Evolutionary conservation across 2,797 vertebrate species (phyloP).

Genomic region (Sebastes miniatus): DNA sequence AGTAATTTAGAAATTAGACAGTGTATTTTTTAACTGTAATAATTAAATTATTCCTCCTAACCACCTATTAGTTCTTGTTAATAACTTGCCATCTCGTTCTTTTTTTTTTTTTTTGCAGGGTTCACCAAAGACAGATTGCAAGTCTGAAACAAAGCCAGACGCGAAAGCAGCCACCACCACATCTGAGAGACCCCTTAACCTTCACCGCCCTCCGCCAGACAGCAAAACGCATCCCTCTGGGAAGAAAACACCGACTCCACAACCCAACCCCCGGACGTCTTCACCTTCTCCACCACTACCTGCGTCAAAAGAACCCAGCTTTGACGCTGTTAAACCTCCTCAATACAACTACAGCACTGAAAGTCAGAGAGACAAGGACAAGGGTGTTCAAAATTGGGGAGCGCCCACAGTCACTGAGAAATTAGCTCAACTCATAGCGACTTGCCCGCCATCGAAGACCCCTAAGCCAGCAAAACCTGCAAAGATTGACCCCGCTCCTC

Average conservation of each 20-base stretch:
- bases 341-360: constrained; percentile 76
- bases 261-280: constrained; percentile 64
- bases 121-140: constrained; percentile 81
- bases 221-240: constrained; percentile 78
- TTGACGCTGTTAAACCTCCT: constrained; percentile 75
- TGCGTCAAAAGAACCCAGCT: constrained; percentile 72
- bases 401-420: constrained; percentile 94
- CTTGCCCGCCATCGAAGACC: constrained; percentile 94
- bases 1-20: background rate
- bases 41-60: background rate
- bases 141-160: constrained; percentile 81
- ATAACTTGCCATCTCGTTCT: background rate
- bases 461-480: constrained; percentile 88
- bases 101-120: constrained; percentile 61
- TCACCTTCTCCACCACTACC: constrained; percentile 64
- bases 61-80: background rate
- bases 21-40: background rate
- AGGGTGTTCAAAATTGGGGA: constrained; percentile 87
- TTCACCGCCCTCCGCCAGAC: constrained; percentile 78
- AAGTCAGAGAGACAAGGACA: constrained; percentile 84
- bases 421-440: constrained; percentile 95
- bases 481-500: constrained; percentile 69
- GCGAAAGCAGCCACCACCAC: constrained; percentile 65
- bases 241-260: constrained; percentile 79
- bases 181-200: constrained; percentile 82